phyloP scores from a whole-genome alignment of 2,113 vertebrate species.

The Seriola quinqueradiata region DNA sequence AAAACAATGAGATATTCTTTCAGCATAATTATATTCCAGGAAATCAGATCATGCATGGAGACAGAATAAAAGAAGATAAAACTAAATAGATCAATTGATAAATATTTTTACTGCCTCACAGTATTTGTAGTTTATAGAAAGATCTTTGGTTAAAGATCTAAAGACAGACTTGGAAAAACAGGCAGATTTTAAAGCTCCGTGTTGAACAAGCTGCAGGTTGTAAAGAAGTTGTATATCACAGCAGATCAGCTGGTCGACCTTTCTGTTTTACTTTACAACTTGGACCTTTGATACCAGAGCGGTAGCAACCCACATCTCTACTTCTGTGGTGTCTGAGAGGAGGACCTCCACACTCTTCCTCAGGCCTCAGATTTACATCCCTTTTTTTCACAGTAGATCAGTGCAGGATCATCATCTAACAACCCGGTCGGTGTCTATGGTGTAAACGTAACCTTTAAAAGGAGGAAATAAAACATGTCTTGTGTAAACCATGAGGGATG shows the following conservation, averaged over 20 bases:
- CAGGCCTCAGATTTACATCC: too few relatives aligned
- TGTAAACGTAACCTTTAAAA: constrained; percentile 33
- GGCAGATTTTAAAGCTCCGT: too few relatives aligned
- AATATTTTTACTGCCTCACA: too few relatives aligned
- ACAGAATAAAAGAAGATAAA: neutral
- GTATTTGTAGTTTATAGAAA: too few relatives aligned
- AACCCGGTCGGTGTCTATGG: neutral
- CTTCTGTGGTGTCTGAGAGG: neutral
- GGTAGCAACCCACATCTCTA: neutral
- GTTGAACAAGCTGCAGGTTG: too few relatives aligned
- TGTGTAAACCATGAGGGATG: neutral
- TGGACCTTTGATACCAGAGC: neutral
- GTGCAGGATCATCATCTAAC: neutral
- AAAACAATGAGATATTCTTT: too few relatives aligned
- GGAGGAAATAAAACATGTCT: too few relatives aligned
- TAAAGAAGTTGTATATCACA: too few relatives aligned
- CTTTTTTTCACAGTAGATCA: neutral
- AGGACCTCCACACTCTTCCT: neutral
- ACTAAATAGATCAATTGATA: neutral
- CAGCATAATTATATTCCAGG: too few relatives aligned
- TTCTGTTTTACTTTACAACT: neutral
- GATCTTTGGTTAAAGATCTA: too few relatives aligned
- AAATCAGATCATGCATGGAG: too few relatives aligned
- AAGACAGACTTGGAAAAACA: too few relatives aligned
- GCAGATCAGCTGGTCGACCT: neutral